Evolutionary conservation across 2,888 invertebrate genomes (phyloP).

Genomic region (Ochropacha duplaris): DNA sequence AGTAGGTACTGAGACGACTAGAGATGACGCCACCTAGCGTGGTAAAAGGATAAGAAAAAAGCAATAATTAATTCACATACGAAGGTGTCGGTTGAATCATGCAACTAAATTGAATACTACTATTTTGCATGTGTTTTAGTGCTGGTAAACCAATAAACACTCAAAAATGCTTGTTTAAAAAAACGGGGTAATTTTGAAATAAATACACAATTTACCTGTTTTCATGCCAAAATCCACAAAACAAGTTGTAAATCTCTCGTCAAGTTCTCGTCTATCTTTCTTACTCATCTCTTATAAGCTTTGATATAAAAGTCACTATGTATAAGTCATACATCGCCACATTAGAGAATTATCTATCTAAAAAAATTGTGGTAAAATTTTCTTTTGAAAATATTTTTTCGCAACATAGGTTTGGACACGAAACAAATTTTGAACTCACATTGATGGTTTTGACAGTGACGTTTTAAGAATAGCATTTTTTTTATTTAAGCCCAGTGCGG

Average conservation of each 20-base stretch:
- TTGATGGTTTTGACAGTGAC: conserved; percentile 18
- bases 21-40: no score
- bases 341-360: conserved; percentile 16
- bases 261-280: conserved; percentile 63
- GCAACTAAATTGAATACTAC: no score
- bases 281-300: conserved; percentile 55
- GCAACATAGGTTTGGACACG: conserved; percentile 31
- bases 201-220: conserved; percentile 69
- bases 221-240: conserved; percentile 72
- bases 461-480: neutral
- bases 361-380: conserved; percentile 19
- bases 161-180: no score
- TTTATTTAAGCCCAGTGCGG: neutral
- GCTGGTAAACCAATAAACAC: no score
- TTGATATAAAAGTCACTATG: conserved; percentile 27
- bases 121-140: no score
- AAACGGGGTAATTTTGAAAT: no score
- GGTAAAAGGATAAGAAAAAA: no score
- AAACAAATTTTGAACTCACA: conserved; percentile 41
- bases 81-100: no score
- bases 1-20: no score
- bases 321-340: conserved; percentile 29
- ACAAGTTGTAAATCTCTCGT: conserved; percentile 69
- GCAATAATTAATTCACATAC: no score
- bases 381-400: conserved; percentile 24